phyloP scores from a whole-genome alignment of 2,113 vertebrate genomes.

The Percina caprodes region DNA sequence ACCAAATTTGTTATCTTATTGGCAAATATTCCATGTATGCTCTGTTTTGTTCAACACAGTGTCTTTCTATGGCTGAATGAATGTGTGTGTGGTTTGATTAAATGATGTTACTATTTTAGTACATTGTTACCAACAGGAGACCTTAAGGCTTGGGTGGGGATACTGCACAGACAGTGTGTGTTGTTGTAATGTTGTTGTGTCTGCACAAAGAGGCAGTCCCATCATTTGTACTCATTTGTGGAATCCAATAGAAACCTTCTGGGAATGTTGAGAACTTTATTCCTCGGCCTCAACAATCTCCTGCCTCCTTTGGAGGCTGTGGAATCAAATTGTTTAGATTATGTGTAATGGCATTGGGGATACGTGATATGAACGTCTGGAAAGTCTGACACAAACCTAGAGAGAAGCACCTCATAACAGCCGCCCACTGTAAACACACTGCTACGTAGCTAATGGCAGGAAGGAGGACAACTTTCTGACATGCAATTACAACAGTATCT shows the following conservation, averaged over 20 bases:
- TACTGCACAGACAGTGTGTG: slow-evolving; percentile 47
- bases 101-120: slow-evolving; percentile 60
- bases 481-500: not conserved
- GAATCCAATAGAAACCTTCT: slow-evolving; percentile 52
- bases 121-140: slow-evolving; percentile 45
- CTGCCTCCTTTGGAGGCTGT: slow-evolving; percentile 13
- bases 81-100: slow-evolving; percentile 35
- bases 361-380: slow-evolving; percentile 43
- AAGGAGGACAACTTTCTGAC: slow-evolving; percentile 4
- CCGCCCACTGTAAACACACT: slow-evolving; percentile 50
- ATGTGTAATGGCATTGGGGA: slow-evolving; percentile 41
- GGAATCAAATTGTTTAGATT: slow-evolving; percentile 63
- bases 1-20: not conserved
- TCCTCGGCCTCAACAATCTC: slow-evolving; percentile 2
- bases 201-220: slow-evolving; percentile 50
- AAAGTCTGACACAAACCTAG: slow-evolving; percentile 57
- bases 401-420: slow-evolving; percentile 45
- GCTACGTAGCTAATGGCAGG: not conserved
- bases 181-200: slow-evolving; percentile 72
- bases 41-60: not conserved
- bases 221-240: not conserved
- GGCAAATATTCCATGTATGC: not conserved
- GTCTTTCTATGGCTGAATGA: slow-evolving; percentile 9
- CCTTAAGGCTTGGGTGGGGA: slow-evolving; percentile 60
- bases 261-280: slow-evolving; percentile 62